phyloP scores from a whole-genome alignment of 2,797 vertebrate genomes.

The Trematomus bernacchii region DNA sequence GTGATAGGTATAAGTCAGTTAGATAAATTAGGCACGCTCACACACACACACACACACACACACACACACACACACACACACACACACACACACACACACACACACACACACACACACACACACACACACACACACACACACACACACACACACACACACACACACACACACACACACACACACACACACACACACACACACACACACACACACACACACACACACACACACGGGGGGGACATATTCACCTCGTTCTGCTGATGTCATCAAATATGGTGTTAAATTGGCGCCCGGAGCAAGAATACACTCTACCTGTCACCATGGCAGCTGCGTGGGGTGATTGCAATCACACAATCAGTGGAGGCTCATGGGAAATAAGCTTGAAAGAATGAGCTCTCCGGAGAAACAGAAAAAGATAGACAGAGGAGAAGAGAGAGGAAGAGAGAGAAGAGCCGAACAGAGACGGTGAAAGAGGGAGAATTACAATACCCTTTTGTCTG shows the following conservation, averaged over 20 bases:
- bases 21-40: constrained; percentile 37
- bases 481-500: constrained; percentile 48
- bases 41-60: constrained; percentile 1
- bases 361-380: constrained; percentile 79
- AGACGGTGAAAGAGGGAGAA: constrained; percentile 44
- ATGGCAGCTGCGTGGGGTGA: constrained; percentile 75
- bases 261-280: constrained; percentile 70
- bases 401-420: constrained; percentile 51
- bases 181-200: background rate
- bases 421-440: constrained; percentile 12
- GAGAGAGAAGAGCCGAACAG: constrained; percentile 34
- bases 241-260: constrained; percentile 50
- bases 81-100: constrained; percentile 6
- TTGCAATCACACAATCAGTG: constrained; percentile 77
- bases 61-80: background rate
- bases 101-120: background rate
- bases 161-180: constrained; percentile 4
- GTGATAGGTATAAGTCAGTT: constrained; percentile 39
- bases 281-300: constrained; percentile 63
- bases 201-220: background rate
- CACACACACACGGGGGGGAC: constrained; percentile 3
- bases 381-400: constrained; percentile 65
- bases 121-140: background rate
- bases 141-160: background rate
- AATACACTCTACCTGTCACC: constrained; percentile 70